phyloP scores from a whole-genome alignment of 2,888 invertebrate genomes.

The Cinara cedri region DNA sequence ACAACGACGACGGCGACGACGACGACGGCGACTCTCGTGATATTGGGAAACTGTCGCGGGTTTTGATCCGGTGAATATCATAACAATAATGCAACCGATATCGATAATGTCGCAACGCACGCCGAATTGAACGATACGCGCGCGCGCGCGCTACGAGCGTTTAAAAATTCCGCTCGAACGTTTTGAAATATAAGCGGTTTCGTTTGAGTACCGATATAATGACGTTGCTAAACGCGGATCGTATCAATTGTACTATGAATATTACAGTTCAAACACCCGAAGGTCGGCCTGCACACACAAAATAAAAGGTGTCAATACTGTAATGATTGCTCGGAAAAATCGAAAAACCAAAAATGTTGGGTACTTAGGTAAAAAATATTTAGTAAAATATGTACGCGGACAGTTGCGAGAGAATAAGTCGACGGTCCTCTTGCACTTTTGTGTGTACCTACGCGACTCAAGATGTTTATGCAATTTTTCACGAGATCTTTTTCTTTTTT shows the following conservation, averaged over 20 bases:
- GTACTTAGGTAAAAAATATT: no score
- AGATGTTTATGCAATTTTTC: no score
- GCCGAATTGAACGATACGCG: constrained; percentile 9
- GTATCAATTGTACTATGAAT: background rate
- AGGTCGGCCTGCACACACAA: no score
- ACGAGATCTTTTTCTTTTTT: no score
- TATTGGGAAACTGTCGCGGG: constrained; percentile 42
- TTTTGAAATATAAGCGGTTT: constrained; percentile 48
- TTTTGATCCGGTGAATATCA: constrained; percentile 35
- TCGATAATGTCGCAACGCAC: constrained; percentile 26
- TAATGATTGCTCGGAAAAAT: no score
- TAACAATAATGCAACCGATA: constrained; percentile 27
- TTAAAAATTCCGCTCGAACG: constrained; percentile 43
- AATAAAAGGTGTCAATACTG: no score
- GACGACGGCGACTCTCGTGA: background rate
- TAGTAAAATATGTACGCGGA: no score
- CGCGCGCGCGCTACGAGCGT: background rate
- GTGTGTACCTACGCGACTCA: no score
- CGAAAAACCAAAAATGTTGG: no score
- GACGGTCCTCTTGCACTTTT: no score
- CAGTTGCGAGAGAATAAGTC: no score
- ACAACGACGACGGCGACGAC: background rate
- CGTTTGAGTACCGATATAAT: constrained; percentile 30
- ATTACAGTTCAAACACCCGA: no score
- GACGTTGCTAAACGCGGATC: background rate